Evolutionary conservation across 2,113 vertebrate species (phyloP).

Genomic region (Engraulis encrasicolus): DNA sequence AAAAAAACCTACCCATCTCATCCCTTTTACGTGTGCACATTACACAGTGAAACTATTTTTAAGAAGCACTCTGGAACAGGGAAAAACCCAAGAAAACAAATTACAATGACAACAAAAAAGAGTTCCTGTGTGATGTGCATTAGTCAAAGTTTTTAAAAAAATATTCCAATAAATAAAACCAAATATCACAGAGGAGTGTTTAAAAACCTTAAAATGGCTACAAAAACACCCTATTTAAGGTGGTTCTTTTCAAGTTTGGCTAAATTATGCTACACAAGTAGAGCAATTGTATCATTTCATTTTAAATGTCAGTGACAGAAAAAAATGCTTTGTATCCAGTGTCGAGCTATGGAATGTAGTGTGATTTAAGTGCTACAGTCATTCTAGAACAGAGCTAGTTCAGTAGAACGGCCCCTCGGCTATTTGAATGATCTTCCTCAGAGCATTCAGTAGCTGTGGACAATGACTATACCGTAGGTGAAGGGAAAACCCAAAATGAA

Average conservation of each 20-base stretch:
- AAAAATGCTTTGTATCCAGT: neutral
- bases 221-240: neutral
- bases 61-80: neutral
- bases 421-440: neutral
- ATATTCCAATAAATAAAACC: conserved; percentile 2
- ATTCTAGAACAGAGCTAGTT: neutral
- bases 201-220: neutral
- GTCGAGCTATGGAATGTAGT: neutral
- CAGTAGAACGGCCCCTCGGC: neutral
- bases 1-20: neutral
- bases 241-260: neutral
- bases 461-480: neutral
- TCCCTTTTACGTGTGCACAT: neutral
- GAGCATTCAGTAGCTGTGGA: neutral
- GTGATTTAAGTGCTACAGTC: neutral
- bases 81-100: neutral
- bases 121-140: neutral
- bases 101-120: neutral
- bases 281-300: neutral
- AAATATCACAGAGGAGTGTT: neutral
- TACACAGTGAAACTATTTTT: neutral
- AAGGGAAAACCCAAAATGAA: neutral
- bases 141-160: neutral
- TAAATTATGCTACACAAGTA: neutral
- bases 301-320: neutral